Base-by-base conservation (phyloP, 2,888 invertebrate genomes). In the Sminthurinus aureus region DNA sequence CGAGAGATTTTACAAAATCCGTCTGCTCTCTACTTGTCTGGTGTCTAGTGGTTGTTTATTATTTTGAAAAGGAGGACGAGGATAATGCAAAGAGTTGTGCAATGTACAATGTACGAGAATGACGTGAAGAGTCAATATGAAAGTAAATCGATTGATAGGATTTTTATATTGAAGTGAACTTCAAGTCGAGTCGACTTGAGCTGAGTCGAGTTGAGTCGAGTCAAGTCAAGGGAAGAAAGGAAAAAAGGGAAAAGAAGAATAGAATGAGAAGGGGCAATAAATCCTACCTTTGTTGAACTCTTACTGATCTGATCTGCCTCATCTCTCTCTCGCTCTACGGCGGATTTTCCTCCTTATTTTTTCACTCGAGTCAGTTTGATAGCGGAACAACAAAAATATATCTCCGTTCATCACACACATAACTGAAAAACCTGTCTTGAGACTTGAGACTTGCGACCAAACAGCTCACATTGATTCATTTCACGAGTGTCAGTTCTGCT, bases 281-380 rank as follows among this genome's bases (percentile, higher is more conserved):
- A 87, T 87, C 87, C 87, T 86, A 87, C 87, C 87, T 87, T 86
- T 85, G 85, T 86, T 85, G 71, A 79, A 79, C 76, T 84, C 79
- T 11, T n/a, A 71, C 38, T 75, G 75, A 26, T 83, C 78, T 81
- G 22, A 52, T 26, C 22, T 67, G 52, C 71, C 50, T 79, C 79
- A 20, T 38, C 75, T n/a, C n/a, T n/a, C n/a, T n/a, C n/a, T n/a
- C n/a, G n/a, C n/a, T n/a, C n/a, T n/a, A n/a, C n/a, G n/a, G n/a
- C n/a, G 38, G 38, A 1, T 38, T 38, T 38, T 38, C 1, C 79
- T 64, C 67, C 24, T 78, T 66, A 67, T 58, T 77, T 52, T 82
- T 52, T 22, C 58, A 58, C 58, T 58, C 18, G 69, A 51, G 79
- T 38, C 38, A 38, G 38, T 38, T 38, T 38, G 38, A 38, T 38